Evolutionary conservation across 2,113 vertebrate genomes (phyloP).

Genomic region (Seriola aureovittata): DNA sequence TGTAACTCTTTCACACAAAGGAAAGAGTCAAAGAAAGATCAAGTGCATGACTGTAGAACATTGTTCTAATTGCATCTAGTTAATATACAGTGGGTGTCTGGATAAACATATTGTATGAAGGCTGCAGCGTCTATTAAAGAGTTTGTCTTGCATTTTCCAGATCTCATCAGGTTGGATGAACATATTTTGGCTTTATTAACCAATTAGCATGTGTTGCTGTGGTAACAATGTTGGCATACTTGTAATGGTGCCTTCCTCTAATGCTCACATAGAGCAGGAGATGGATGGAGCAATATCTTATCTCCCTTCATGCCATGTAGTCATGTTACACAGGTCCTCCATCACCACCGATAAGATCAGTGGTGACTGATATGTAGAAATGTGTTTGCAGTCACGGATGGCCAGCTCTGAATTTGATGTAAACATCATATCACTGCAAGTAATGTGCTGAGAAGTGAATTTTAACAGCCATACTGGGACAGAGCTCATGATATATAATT

Average conservation of each 20-base stretch:
- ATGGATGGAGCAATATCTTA: slow-evolving; percentile 3
- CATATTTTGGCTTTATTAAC: background rate
- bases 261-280: background rate
- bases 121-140: background rate
- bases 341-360: slow-evolving; percentile 36
- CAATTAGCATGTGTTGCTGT: background rate
- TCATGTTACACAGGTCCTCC: background rate
- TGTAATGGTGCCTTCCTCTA: background rate
- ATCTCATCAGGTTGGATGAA: background rate
- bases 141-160: slow-evolving; percentile 6
- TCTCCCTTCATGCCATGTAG: slow-evolving; percentile 6
- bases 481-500: background rate
- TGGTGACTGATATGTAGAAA: slow-evolving; percentile 8
- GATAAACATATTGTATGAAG: slow-evolving; percentile 15
- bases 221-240: background rate
- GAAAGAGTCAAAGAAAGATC: slow-evolving; percentile 36
- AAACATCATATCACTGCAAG: background rate
- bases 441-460: slow-evolving; percentile 1
- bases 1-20: slow-evolving; percentile 24
- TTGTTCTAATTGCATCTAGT: slow-evolving; percentile 54
- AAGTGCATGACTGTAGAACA: slow-evolving; percentile 40
- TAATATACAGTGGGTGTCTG: slow-evolving; percentile 23
- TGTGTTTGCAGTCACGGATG: slow-evolving; percentile 23
- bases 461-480: background rate
- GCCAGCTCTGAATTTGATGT: background rate